These are phyloP conservation scores for Enteromius radiatus DNA, from an alignment of 2,797 vertebrate genomes.

Conservation along the genomic window DNA sequence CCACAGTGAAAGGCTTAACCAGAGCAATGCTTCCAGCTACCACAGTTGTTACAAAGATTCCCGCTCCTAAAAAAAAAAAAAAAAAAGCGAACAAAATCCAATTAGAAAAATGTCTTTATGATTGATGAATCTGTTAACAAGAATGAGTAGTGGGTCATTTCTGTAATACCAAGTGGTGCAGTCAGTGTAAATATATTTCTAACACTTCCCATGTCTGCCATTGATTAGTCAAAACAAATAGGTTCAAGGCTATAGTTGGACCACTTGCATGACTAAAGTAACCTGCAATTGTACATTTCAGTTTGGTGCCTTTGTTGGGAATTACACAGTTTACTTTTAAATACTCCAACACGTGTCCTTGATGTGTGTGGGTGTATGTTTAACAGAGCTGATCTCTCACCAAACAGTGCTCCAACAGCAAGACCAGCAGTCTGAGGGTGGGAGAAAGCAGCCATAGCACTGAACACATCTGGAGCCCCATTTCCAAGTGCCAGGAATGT, in stretches of 20 bases:
- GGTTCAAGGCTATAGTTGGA: not conserved
- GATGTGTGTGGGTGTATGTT: not conserved
- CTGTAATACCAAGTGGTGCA: not conserved
- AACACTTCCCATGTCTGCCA: not conserved
- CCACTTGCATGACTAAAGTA: not conserved
- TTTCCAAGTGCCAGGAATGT: slow-evolving; percentile 97
- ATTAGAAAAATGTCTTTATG: not conserved
- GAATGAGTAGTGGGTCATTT: not conserved
- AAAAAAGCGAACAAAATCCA: no score
- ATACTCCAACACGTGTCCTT: not conserved
- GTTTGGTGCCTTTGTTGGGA: not conserved
- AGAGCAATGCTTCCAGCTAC: slow-evolving; percentile 90
- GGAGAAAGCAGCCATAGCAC: slow-evolving; percentile 92
- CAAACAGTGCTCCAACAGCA: slow-evolving; percentile 92
- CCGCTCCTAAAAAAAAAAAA: slow-evolving; percentile 81
- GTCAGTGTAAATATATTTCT: not conserved
- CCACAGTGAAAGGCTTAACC: slow-evolving; percentile 86
- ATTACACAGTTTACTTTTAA: not conserved
- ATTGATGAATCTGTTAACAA: not conserved
- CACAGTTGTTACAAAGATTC: slow-evolving; percentile 93
- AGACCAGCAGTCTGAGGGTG: slow-evolving; percentile 89
- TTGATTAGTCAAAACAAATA: not conserved
- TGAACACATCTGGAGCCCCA: slow-evolving; percentile 95
- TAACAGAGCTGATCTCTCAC: slow-evolving; percentile 69
- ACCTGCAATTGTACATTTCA: not conserved